Evolutionary conservation across 2,888 invertebrate genomes (phyloP), one percentile per base, ranked within the genome.

Genomic region (Ernsta delagoae): DNA sequence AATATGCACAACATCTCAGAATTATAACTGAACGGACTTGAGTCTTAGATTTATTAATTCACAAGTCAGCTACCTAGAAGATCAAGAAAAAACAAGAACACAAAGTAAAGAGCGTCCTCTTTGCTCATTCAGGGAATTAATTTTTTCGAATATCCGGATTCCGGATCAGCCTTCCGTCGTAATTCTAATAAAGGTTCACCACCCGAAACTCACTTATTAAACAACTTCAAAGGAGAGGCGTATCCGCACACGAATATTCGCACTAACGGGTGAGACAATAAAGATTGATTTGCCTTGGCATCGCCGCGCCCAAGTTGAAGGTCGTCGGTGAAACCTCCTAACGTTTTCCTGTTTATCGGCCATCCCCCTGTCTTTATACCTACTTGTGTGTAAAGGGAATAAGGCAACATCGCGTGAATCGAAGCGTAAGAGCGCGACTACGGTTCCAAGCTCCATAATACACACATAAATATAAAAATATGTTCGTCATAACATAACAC

Each of bases 291-390:
- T 59, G 16, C 16, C 45, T 11, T 39, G 39, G 43, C 31, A 0
- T 16, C 24, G 11, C 36, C 5, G 5, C 36, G 5, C 36, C 36
- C 36, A 36, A 24, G 11, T 8, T 63, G 67, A 73, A 70, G 62
- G 72, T 70, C 70, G 62, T 62, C 59, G 71, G 70, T 72, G 71
- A 76, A 77, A 78, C 16, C 16, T 16, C 77, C 75, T 69, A 77
- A 75, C 78, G 75, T 86, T 85, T 86, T 86, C 85, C 84, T 86
- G 85, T 85, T 85, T 82, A 83, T 81, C 77, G 77, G 36, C 48
- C 61, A 67, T 80, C 80, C 79, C 78, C 77, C 76, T 74, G 76
- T 75, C 76, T 78, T 71, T 75, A 75, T 66, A 39, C 24, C 7
- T 31, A 41, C n/a, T 39, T 39, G 41, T 54, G n/a, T 60, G 24